Evolutionary conservation across 2,113 vertebrate genomes (phyloP), one percentile per base, ranked within the genome.

Genomic region (Pao palembangensis): DNA sequence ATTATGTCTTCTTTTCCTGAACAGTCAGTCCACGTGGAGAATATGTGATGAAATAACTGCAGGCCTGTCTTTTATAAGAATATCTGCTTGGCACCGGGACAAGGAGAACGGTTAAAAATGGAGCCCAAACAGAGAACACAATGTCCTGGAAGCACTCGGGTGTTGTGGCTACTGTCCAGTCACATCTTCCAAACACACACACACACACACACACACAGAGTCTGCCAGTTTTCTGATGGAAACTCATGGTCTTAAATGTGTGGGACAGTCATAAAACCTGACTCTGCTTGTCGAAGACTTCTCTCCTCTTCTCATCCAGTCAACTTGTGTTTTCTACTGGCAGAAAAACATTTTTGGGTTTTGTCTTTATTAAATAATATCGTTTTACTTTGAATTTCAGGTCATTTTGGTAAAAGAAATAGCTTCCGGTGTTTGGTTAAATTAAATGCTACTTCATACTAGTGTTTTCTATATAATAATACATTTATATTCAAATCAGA

Each of bases 81-180:
- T 19, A 54, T 69, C 69, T 61, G 48, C 69, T 63, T 87, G 85
- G 82, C 69, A 70, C 47, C 0, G 18, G 44, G 57, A 69, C 75
- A 76, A 64, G 61, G 47, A 51, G 54, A 75, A 61, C 57, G 28
- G 61, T 79, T 86, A 78, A 71, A 84, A 84, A 69, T 71, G 73
- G 80, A 66, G 59, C 67, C 16, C 19, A n/a, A 21, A 46, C 50
- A 50, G 71, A 75, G 89, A 76, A 91, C 91, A 91, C 77, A 80
- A 78, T 90, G 89, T 88, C 81, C 88, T 72, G 60, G 67, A 20
- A 4, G 41, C 51, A 50, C 31, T 67, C 42, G 63, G 66, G 73
- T 72, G 72, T 61, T 58, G 63, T 84, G 82, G 81, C 79, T 60
- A 64, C 65, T 72, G 79, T 85, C 78, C 85, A 81, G 78, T 83